Evolutionary conservation across 2,797 vertebrate species (phyloP).

Genomic region (Pteropus rufus): DNA sequence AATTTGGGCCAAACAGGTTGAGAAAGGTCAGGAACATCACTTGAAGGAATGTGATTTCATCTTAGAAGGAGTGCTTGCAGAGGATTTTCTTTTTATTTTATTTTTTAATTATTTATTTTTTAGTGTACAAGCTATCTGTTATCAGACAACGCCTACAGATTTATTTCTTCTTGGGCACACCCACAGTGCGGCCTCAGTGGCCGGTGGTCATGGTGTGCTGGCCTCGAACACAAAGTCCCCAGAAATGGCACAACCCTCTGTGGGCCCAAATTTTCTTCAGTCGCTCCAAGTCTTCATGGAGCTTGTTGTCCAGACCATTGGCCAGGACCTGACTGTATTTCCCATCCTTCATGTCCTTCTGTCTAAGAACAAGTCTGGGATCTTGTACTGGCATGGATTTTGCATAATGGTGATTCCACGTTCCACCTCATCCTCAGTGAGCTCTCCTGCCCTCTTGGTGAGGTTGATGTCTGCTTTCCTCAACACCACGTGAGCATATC

Average conservation of each 20-base stretch:
- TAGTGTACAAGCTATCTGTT: conserved; percentile 63
- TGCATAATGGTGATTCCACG: conserved; percentile 96
- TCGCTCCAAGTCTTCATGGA: conserved; percentile 93
- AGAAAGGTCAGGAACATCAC: neutral
- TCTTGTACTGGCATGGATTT: conserved; percentile 97
- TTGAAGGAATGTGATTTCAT: neutral
- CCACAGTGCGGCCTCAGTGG: conserved; percentile 92
- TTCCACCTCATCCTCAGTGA: conserved; percentile 95
- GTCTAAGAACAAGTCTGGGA: conserved; percentile 91
- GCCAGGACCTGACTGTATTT: conserved; percentile 97
- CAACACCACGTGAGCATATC: conserved; percentile 88
- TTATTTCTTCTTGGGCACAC: conserved; percentile 98
- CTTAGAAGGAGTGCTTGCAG: neutral
- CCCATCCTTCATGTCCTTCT: conserved; percentile 89
- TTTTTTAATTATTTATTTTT: too few species aligned
- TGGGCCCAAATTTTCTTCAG: conserved; percentile 96
- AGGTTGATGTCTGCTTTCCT: conserved; percentile 96
- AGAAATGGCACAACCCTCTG: conserved; percentile 93
- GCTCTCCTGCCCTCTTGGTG: conserved; percentile 92
- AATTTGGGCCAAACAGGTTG: neutral
- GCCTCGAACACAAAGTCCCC: conserved; percentile 94
- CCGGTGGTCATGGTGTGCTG: conserved; percentile 97
- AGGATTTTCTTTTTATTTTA: neutral
- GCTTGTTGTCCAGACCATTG: conserved; percentile 94
- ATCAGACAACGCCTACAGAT: neutral